Conservation (phyloP, 2,113 vertebrate genomes). For the Cranoglanis bouderius region DNA sequence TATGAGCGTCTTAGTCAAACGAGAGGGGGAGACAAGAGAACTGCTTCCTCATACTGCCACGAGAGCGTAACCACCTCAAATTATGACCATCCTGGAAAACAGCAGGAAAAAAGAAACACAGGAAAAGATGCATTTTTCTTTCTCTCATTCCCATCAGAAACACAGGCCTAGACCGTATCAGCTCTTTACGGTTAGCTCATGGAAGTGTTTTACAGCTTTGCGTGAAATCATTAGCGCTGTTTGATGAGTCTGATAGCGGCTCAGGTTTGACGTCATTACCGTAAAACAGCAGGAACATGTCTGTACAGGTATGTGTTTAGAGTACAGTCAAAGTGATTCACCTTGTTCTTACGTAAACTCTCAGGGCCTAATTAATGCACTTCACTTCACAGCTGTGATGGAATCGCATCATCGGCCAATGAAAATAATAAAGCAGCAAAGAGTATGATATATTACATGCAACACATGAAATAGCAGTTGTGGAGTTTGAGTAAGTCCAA, state of each 20-base stretch:
- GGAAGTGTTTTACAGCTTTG: slow-evolving; percentile 60
- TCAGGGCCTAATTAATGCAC: slow-evolving; percentile 39
- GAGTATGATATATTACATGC: slow-evolving; percentile 42
- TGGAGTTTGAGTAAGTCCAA: slow-evolving; percentile 38
- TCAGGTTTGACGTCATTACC: slow-evolving; percentile 59
- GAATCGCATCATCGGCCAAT: slow-evolving; percentile 36
- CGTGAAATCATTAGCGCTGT: slow-evolving; percentile 47
- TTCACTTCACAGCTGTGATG: slow-evolving; percentile 46
- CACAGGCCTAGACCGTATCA: slow-evolving; percentile 8
- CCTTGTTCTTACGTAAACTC: slow-evolving; percentile 51
- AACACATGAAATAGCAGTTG: slow-evolving; percentile 30
- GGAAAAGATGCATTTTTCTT: slow-evolving; percentile 52
- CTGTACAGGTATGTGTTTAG: slow-evolving; percentile 61
- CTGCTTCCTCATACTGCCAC: slow-evolving; percentile 65
- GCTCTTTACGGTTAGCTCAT: slow-evolving; percentile 25
- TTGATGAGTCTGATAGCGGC: slow-evolving; percentile 57
- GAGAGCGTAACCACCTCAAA: slow-evolving; percentile 59
- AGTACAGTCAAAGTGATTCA: slow-evolving; percentile 66
- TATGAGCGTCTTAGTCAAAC: slow-evolving; percentile 69
- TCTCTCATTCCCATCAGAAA: slow-evolving; percentile 45
- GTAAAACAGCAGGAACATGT: slow-evolving; percentile 57
- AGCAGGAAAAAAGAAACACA: slow-evolving; percentile 59
- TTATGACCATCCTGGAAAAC: slow-evolving; percentile 59
- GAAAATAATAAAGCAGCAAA: slow-evolving; percentile 51
- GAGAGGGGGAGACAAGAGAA: slow-evolving; percentile 54